phyloP scores from a whole-genome alignment of 2,888 invertebrate species.

The Lasioglossum marginatum region DNA sequence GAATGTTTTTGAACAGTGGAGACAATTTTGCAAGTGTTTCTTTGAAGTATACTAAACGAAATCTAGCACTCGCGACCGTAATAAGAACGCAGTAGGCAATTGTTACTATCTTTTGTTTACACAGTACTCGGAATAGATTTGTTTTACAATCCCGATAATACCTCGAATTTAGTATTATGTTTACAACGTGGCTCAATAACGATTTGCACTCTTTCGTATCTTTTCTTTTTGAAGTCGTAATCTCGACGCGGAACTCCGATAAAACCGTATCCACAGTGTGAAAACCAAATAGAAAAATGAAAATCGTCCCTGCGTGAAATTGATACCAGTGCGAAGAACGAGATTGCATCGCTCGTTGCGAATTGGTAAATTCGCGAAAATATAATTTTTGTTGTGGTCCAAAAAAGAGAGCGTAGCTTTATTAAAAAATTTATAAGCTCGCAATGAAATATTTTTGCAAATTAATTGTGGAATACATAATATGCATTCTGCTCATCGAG shows the following conservation, averaged over 20 bases:
- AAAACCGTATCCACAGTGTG: constrained; percentile 24
- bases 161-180: constrained; percentile 17
- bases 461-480: not conserved
- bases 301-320: not conserved
- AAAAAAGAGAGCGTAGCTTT: fast-evolving
- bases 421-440: not conserved
- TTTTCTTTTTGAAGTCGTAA: constrained; percentile 8
- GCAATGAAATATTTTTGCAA: not conserved
- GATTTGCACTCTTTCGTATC: not conserved
- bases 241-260: constrained; percentile 32
- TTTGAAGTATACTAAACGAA: not conserved
- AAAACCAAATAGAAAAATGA: not conserved
- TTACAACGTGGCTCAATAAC: constrained; percentile 18
- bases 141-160: constrained; percentile 41
- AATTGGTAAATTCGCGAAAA: not conserved
- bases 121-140: constrained; percentile 36
- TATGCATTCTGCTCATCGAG: not conserved
- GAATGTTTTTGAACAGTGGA: not conserved
- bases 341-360: not conserved
- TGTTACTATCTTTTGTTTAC: constrained; percentile 45
- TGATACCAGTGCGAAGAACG: not conserved
- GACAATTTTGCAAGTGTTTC: not conserved
- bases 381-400: not conserved
- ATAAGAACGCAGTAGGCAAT: constrained; percentile 9
- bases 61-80: not conserved